Percentiles rank a stretch among this genome's conserved stretches.
phyloP scores from a whole-genome alignment of 2,113 vertebrate species.

The Butastur rufipennis region DNA sequence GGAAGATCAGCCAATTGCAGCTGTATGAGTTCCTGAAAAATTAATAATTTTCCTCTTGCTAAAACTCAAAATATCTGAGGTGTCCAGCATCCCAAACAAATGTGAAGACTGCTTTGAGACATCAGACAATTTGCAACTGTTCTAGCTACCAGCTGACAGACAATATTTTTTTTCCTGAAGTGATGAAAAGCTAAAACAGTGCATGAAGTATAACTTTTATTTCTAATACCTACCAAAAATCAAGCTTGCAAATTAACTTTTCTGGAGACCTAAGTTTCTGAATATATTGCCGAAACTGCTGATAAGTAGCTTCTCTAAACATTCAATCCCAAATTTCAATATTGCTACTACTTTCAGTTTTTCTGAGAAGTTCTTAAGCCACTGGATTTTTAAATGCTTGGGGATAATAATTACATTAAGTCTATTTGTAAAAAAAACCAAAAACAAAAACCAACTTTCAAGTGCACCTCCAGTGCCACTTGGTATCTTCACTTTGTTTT shows the following conservation, averaged over 20 bases:
- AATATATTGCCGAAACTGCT: neutral
- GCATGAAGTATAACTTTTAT: neutral
- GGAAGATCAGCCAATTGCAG: neutral
- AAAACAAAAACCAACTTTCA: neutral
- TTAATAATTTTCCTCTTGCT: neutral
- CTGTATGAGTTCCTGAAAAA: neutral
- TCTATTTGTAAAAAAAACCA: neutral
- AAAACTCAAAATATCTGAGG: neutral
- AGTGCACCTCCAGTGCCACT: neutral
- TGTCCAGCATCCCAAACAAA: neutral
- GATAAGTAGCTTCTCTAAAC: neutral
- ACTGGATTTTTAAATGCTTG: neutral
- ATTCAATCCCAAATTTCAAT: neutral
- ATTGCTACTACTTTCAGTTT: neutral
- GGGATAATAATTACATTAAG: neutral
- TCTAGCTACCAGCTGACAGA: too few species aligned
- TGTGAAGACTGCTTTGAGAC: neutral
- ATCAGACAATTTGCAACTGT: rapidly evolving
- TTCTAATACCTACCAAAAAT: neutral
- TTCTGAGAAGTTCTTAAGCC: neutral
- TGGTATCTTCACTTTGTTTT: neutral
- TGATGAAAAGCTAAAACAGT: neutral
- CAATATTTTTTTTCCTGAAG: neutral
- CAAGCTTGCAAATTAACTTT: neutral
- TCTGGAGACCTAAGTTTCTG: neutral